Evolutionary conservation across 2,888 invertebrate species (phyloP), one percentile per base, ranked within the genome.

Genomic region (Pseudococcus viburni): DNA sequence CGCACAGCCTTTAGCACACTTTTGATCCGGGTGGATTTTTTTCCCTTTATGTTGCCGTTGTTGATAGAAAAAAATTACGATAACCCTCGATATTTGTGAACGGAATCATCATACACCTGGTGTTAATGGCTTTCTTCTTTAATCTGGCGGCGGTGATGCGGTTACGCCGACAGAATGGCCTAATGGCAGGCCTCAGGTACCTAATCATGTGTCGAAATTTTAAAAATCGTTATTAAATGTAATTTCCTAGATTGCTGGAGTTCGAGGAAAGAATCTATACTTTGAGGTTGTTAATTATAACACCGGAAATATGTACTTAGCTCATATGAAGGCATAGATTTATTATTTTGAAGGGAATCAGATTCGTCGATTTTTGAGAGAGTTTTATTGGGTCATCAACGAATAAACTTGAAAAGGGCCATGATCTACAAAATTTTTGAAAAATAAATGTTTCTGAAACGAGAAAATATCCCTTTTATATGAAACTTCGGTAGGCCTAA

Each of bases 1-100:
- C 73, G 73, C 73, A 33, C 73, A 73, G 73, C 33, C 73, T 73
- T 73, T 73, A 73, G 73, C 73, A 73, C 73, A 73, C 73, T 73
- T 73, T 39, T 73, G 73, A 73, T 73, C 73, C 33, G 73, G 33
- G 15, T 73, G 73, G 39, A 33, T 73, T 73, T 73, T 73, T 73
- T 73, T 33, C 73, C 39, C 39, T 73, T 73, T 33, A 33, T 73
- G 39, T 33, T 73, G 39, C 73, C 73, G 73, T 73, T 73, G 73
- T 73, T 73, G 26, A 39, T 33, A 26, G 33, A 73, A 73, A 73
- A 73, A 73, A 73, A 73, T 73, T 26, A 73, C 73, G 73, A 73
- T 73, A 33, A 73, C 73, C 73, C 73, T 73, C 33, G 26, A 33
- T 73, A 73, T 33, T 73, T 73, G 33, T 73, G 73, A 73, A 39